Percentiles rank a stretch among this genome's conserved stretches.
Conservation (phyloP, 2,113 vertebrate genomes). For the Nothoprocta pentlandii region DNA sequence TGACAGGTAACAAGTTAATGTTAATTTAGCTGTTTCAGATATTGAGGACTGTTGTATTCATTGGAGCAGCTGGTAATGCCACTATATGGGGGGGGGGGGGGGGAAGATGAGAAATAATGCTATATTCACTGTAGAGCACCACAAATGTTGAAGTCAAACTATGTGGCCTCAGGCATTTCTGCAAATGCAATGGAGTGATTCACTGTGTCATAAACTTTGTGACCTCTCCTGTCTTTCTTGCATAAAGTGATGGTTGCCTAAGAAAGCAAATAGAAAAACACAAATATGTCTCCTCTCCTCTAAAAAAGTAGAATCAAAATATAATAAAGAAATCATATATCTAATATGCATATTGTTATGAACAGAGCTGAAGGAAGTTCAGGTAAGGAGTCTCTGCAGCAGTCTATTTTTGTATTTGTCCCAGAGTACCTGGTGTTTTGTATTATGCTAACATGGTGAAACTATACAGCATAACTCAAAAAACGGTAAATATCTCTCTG, state of each 20-base stretch:
- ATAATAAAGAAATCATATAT: neutral
- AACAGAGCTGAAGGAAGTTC: neutral
- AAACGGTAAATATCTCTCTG: neutral
- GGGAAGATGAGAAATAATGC: neutral
- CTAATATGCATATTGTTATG: neutral
- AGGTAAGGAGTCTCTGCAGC: neutral
- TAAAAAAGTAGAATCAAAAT: neutral
- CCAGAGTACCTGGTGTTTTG: neutral
- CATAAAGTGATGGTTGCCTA: neutral
- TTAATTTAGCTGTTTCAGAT: neutral
- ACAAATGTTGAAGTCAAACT: constrained; percentile 33
- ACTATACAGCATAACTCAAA: neutral
- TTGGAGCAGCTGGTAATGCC: neutral
- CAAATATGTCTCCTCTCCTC: neutral
- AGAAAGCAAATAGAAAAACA: neutral
- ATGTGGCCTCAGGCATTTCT: constrained; percentile 11
- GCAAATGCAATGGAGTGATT: constrained; percentile 48
- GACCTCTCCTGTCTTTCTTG: neutral
- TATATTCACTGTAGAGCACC: neutral
- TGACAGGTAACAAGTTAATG: neutral
- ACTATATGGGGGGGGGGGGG: neutral
- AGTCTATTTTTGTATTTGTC: neutral
- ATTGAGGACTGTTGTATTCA: neutral
- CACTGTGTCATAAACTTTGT: neutral
- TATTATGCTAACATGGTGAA: neutral